Conservation (phyloP, 2,113 vertebrate species). For the Isurus oxyrinchus region DNA sequence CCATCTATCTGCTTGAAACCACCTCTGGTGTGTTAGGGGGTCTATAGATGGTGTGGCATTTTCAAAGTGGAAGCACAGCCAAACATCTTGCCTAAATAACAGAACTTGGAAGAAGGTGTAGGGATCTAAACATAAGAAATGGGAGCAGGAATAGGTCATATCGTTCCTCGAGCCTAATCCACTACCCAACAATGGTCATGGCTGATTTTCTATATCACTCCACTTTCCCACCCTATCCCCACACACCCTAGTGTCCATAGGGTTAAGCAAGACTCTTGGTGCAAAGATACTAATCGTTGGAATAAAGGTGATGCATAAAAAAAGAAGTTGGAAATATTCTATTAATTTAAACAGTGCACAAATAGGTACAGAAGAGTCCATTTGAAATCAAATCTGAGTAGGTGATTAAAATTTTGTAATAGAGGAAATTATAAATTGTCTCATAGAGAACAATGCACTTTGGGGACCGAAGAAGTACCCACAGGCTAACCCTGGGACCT, state of each 20-base stretch:
- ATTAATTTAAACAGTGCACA: not conserved
- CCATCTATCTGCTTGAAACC: too few relatives aligned
- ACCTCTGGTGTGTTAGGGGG: too few relatives aligned
- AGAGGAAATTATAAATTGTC: not conserved
- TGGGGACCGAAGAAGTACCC: not conserved
- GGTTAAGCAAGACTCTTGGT: not conserved
- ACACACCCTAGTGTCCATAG: not conserved
- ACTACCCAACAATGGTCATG: not conserved
- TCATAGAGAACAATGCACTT: not conserved
- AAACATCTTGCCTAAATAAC: not conserved
- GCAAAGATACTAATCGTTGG: not conserved
- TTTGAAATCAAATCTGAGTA: not conserved
- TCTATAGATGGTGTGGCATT: not conserved
- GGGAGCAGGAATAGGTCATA: not conserved
- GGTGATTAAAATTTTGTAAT: not conserved
- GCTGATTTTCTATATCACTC: not conserved
- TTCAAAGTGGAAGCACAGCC: not conserved
- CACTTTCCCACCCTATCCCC: not conserved
- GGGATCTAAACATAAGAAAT: not conserved
- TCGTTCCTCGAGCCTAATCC: not conserved
- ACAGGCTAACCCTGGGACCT: not conserved
- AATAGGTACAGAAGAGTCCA: not conserved
- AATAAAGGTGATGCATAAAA: not conserved
- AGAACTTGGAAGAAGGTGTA: not conserved
- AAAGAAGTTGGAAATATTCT: not conserved